A percentile compares a stretch with the other conserved stretches of the same genome.
phyloP scores from a whole-genome alignment of 1,140 invertebrate species.

The Aphidius gifuensis region DNA sequence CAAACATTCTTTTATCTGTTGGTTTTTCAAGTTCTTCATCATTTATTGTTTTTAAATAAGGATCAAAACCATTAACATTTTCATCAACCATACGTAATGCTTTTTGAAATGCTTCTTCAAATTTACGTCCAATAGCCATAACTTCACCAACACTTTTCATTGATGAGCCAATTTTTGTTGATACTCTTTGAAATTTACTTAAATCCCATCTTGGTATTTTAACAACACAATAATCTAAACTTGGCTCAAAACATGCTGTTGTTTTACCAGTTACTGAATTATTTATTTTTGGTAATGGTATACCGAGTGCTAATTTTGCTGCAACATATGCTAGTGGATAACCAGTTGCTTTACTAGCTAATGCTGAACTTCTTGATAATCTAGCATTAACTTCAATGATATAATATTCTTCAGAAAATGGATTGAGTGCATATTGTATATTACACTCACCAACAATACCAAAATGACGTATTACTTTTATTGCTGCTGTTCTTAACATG shows the following conservation, averaged over 20 bases:
- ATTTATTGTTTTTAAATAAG: slow-evolving; percentile 72
- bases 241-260: slow-evolving; percentile 98
- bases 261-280: slow-evolving; percentile 97
- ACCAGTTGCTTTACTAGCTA: slow-evolving; percentile 95
- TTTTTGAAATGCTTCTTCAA: slow-evolving; percentile 99
- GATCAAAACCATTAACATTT: slow-evolving; percentile 90
- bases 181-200: slow-evolving; percentile 92
- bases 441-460: slow-evolving; percentile 98
- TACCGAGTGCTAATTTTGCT: slow-evolving; percentile 92
- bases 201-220: slow-evolving; percentile 98
- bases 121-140: slow-evolving; percentile 96
- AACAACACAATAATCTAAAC: slow-evolving; percentile 98
- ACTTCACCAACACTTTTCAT: slow-evolving; percentile 99
- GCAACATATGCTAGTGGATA: slow-evolving; percentile 97
- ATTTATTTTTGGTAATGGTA: slow-evolving; percentile 79
- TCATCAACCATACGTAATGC: slow-evolving; percentile 98
- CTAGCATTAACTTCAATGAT: slow-evolving; percentile 97
- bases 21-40: slow-evolving; percentile 88
- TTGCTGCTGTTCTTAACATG: slow-evolving; percentile 86
- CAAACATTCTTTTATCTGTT: slow-evolving; percentile 96
- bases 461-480: slow-evolving; percentile 95
- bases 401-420: slow-evolving; percentile 86
- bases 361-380: slow-evolving; percentile 92
- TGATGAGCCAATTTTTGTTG: slow-evolving; percentile 97
- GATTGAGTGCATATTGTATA: slow-evolving; percentile 97